Percentiles rank a stretch among this genome's conserved stretches.
Conservation (phyloP, 2,797 vertebrate species). For the Hippoglossus hippoglossus region DNA sequence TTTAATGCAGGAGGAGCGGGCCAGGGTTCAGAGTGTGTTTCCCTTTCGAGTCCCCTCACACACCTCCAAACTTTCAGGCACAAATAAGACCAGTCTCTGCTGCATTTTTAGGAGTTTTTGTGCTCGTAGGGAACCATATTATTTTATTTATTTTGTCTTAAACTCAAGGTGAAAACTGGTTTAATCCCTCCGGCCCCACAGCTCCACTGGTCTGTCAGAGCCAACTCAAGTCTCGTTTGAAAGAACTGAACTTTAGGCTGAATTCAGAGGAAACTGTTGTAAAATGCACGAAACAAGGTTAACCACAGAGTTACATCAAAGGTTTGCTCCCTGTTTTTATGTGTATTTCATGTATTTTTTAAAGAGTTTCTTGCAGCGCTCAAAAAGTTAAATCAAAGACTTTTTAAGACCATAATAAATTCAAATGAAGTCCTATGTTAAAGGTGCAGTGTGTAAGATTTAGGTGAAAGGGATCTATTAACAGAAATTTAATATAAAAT, state of each 20-base stretch:
- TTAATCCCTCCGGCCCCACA: conserved; percentile 4
- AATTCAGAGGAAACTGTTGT: background rate
- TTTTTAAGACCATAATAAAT: too few relatives aligned
- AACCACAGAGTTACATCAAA: too few relatives aligned
- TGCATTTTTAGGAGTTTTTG: conserved; percentile 21
- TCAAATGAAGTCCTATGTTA: too few relatives aligned
- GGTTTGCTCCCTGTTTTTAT: too few relatives aligned
- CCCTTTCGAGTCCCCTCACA: conserved; percentile 68
- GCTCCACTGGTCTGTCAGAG: background rate
- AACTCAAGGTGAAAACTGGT: conserved; percentile 23
- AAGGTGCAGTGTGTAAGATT: too few relatives aligned
- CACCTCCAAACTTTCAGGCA: conserved; percentile 43
- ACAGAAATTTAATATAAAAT: too few relatives aligned
- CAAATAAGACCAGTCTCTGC: conserved; percentile 24
- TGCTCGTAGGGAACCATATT: background rate
- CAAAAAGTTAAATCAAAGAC: too few relatives aligned
- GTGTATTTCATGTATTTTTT: too few relatives aligned
- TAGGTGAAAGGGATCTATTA: too few relatives aligned
- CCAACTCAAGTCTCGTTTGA: conserved; percentile 2
- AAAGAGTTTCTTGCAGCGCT: too few relatives aligned
- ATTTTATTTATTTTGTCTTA: conserved; percentile 1
- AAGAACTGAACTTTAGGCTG: conserved; percentile 5
- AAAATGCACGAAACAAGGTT: background rate
- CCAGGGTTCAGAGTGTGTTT: conserved; percentile 56
- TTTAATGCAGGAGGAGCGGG: conserved; percentile 70